Percentiles rank a stretch among this genome's conserved stretches.
Evolutionary conservation across 2,797 vertebrate species (phyloP).

Genomic region (Hemibagrus guttatus): DNA sequence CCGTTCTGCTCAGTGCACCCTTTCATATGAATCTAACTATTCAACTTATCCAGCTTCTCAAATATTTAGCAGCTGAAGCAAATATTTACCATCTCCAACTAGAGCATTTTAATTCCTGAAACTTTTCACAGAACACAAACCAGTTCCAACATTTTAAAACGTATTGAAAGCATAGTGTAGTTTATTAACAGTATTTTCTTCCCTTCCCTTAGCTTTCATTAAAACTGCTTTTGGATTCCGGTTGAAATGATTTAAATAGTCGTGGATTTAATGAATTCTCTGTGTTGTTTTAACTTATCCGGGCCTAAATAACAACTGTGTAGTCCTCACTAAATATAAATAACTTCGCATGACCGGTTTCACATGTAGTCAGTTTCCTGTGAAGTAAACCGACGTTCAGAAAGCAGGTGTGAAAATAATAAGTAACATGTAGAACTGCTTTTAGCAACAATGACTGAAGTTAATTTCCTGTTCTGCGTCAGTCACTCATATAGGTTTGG

Average conservation of each 20-base stretch:
- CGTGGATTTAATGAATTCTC: too few relatives aligned
- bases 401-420: too few relatives aligned
- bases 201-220: not conserved
- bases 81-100: not conserved
- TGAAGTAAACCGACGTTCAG: not conserved
- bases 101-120: not conserved
- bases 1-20: not conserved
- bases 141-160: not conserved
- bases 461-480: not conserved
- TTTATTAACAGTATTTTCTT: not conserved
- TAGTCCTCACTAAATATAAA: not conserved
- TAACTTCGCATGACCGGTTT: not conserved
- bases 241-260: not conserved
- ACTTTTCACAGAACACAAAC: not conserved
- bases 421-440: not conserved
- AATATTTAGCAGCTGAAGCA: not conserved
- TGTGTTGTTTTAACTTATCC: too few relatives aligned
- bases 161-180: not conserved
- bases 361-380: not conserved
- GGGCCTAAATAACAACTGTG: too few relatives aligned
- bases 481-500: not conserved
- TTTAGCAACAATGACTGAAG: not conserved
- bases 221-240: not conserved
- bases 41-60: not conserved
- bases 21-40: not conserved